phyloP scores from a whole-genome alignment of 2,113 vertebrate species.

The Apeltes quadracus region DNA sequence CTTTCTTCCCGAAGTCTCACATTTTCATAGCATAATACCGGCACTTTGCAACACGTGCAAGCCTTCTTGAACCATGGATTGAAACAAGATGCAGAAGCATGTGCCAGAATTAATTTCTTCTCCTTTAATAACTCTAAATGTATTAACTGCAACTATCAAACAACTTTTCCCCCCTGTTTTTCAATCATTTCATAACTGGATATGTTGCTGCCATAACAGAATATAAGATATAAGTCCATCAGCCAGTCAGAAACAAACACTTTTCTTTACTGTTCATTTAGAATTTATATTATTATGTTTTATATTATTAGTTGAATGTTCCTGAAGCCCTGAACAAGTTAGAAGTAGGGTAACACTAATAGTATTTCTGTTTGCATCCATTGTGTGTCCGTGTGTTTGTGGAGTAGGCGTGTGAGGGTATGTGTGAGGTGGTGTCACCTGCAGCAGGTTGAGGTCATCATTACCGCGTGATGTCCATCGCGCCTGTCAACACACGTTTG shows the following conservation, averaged over 20 bases:
- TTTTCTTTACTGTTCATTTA: not conserved
- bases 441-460: constrained; percentile 69
- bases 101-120: not conserved
- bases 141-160: not conserved
- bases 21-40: too few relatives aligned
- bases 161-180: not conserved
- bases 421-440: constrained; percentile 50
- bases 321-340: constrained; percentile 1
- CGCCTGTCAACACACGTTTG: constrained; percentile 74
- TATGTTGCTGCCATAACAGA: not conserved
- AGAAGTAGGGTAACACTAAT: constrained; percentile 4
- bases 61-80: too few relatives aligned
- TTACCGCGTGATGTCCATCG: constrained; percentile 71
- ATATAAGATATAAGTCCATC: not conserved
- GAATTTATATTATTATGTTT: not conserved
- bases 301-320: not conserved
- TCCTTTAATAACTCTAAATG: not conserved
- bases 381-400: not conserved
- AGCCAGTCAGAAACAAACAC: not conserved
- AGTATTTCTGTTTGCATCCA: constrained; percentile 5
- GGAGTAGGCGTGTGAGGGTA: not conserved
- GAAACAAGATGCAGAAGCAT: too few relatives aligned
- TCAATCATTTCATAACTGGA: not conserved
- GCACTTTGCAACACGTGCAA: too few relatives aligned
- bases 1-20: too few relatives aligned